These are phyloP conservation scores for Tanytarsus gracilentus DNA, from an alignment of 2,888 invertebrate species.

Conservation along the genomic window DNA sequence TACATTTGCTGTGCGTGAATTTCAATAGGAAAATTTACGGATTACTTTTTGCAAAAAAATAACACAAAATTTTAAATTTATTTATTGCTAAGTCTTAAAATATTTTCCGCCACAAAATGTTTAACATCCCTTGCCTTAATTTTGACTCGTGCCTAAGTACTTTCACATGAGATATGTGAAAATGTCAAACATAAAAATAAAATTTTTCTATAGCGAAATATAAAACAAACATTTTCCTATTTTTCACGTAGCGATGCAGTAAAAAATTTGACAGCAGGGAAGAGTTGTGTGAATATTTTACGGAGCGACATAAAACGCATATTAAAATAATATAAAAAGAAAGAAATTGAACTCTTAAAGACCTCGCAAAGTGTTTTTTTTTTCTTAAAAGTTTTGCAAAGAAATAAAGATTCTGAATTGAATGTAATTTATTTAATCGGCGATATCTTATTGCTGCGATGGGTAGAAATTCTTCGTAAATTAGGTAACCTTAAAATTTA, in stretches of 20 bases:
- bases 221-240: no score
- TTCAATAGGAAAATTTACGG: no score
- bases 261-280: neutral
- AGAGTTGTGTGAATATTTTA: neutral
- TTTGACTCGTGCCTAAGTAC: no score
- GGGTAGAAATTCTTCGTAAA: neutral
- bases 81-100: no score
- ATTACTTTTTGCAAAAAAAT: neutral
- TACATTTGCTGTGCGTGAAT: constrained; percentile 4
- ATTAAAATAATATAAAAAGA: neutral
- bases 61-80: neutral
- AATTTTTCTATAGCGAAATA: no score
- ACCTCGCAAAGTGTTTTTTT: neutral
- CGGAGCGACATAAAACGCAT: neutral
- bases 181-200: no score
- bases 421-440: constrained; percentile 24
- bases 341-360: neutral
- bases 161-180: no score
- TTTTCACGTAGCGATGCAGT: neutral
- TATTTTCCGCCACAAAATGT: no score
- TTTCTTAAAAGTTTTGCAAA: neutral
- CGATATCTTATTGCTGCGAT: neutral
- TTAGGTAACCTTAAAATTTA: neutral
- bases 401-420: neutral
- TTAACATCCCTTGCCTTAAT: no score